Evolutionary conservation across 2,888 invertebrate species (phyloP), one percentile per base, ranked within the genome.

Genomic region (Steinernema hermaphroditum): DNA sequence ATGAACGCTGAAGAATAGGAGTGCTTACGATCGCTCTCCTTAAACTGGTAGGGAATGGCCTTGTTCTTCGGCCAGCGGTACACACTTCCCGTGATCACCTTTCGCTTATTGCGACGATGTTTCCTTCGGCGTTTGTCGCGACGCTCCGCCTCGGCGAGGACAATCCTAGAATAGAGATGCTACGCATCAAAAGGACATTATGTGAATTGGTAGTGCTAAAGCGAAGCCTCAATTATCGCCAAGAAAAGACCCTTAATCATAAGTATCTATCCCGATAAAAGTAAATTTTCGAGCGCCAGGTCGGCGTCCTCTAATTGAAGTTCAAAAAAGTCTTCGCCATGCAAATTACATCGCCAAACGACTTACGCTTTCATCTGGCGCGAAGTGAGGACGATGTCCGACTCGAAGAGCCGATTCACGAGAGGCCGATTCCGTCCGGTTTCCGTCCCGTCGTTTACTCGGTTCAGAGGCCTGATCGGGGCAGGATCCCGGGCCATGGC

Each of bases 61-160:
- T 68, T 76, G 14, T 76, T 77, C 54, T 79, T 78, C 0, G 80
- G 78, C 85, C 85, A 85, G 68, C 85, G 72, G 72, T 85, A 85
- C 0, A 83, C 83, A 0, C 75, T 77, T 24, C 85, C 85, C 12
- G 84, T 85, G 76, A 85, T 85, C 9, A 85, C 83, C 75, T 83
- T 82, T 32, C 82, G 72, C 75, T 82, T 82, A 37, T 68, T 24
- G 8, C 81, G 75, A 24, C 76, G 68, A 41, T 29, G 27, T 12
- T 57, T 32, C 43, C 78, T 32, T 0, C 73, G 54, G 37, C 70
- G 41, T 2, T 74, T 74, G 1, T 73, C 72, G 32, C 73, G 72
- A 12, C 71, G 62, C 27, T 82, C 81, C 22, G 76, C 77, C 69
- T 81, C 81, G 16, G 80, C 77, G n/a, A 81, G 22, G 9, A 81